These are phyloP conservation scores for Fulica atra DNA, from an alignment of 2,113 vertebrate species.

Conservation along the genomic window DNA sequence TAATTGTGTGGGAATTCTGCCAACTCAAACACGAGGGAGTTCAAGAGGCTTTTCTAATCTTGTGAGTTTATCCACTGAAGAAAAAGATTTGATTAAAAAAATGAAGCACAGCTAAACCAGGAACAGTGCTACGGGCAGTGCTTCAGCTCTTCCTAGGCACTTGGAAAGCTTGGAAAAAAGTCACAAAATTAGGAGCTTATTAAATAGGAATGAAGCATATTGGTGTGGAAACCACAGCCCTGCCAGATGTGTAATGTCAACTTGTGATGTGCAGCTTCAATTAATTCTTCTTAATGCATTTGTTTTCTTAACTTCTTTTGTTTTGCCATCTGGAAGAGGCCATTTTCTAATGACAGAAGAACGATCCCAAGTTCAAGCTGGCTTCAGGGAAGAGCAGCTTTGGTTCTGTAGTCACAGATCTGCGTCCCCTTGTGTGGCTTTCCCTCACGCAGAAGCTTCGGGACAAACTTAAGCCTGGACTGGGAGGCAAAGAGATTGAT, in stretches of 20 bases:
- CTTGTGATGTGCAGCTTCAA: background rate
- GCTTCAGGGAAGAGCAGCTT: background rate
- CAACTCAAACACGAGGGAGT: constrained; percentile 58
- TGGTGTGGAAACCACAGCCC: constrained; percentile 23
- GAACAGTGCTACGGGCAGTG: background rate
- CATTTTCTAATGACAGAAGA: constrained; percentile 21
- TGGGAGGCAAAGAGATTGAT: background rate
- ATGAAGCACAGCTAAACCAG: constrained; percentile 11
- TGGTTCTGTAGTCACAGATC: background rate
- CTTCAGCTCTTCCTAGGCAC: background rate
- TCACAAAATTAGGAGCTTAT: constrained; percentile 28
- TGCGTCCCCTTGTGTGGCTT: background rate
- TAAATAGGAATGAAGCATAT: constrained; percentile 33
- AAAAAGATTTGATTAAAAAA: constrained; percentile 56
- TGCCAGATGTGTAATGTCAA: constrained; percentile 53
- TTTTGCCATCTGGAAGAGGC: constrained; percentile 50
- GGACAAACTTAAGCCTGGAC: background rate
- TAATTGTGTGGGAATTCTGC: constrained; percentile 32
- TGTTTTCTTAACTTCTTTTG: constrained; percentile 55
- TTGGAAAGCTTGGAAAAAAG: background rate
- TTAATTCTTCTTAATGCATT: constrained; percentile 47
- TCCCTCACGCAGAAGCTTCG: background rate
- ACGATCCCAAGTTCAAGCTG: constrained; percentile 12
- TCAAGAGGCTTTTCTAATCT: constrained; percentile 58
- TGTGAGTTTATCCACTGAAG: constrained; percentile 38